phyloP scores from a whole-genome alignment of 1,140 invertebrate genomes.

The Armadillidium nasatum region DNA sequence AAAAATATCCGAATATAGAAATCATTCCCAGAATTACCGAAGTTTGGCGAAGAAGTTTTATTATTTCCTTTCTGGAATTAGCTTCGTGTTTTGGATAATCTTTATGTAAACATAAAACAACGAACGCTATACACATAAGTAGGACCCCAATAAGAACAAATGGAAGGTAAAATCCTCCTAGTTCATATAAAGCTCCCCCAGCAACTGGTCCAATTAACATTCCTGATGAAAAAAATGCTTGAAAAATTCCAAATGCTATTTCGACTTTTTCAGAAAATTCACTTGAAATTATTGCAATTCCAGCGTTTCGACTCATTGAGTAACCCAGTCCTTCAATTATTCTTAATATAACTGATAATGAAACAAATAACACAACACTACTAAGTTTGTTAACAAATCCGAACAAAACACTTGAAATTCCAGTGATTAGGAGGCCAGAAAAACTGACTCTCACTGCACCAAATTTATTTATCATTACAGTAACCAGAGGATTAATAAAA shows the following conservation, averaged over 20 bases:
- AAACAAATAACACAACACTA: not conserved
- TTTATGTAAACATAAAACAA: constrained; percentile 57
- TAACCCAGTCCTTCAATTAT: constrained; percentile 23
- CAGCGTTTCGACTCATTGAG: constrained; percentile 2
- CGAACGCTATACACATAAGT: constrained; percentile 42
- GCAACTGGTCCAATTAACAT: constrained; percentile 44
- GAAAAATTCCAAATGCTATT: constrained; percentile 12
- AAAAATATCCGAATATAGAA: constrained; percentile 67
- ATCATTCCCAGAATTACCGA: constrained; percentile 56
- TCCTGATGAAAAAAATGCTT: constrained; percentile 19
- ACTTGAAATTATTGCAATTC: constrained; percentile 19
- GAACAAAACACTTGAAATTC: constrained; percentile 18
- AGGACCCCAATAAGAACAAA: constrained; percentile 47
- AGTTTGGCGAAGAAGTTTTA: constrained; percentile 45
- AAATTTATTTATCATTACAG: constrained; percentile 3
- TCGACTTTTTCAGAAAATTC: constrained; percentile 26
- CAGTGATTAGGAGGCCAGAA: constrained; percentile 3
- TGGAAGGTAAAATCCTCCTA: constrained; percentile 47
- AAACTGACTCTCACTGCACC: constrained; percentile 13
- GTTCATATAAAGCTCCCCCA: constrained; percentile 46
- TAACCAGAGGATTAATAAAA: constrained; percentile 17
- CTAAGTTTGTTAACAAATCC: constrained; percentile 20
- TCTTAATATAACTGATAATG: not conserved
- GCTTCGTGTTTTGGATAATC: constrained; percentile 51
- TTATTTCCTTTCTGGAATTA: constrained; percentile 59